Base-by-base conservation (phyloP, 2,113 vertebrate species). In the Charina bottae region DNA sequence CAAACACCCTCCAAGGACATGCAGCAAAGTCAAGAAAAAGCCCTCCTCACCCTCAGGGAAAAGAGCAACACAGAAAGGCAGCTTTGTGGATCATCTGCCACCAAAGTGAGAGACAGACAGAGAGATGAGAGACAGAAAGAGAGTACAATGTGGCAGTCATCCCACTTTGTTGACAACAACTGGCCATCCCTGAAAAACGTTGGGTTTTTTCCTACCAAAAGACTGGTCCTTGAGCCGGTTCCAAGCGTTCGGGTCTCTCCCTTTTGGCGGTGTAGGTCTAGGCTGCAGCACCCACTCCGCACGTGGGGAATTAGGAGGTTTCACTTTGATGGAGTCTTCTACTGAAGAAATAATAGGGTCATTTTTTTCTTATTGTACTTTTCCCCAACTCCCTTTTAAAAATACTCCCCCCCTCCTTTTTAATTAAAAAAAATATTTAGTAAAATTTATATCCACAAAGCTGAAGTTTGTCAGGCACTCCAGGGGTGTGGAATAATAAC, bases 271-370 rank as follows among this genome's bases (percentile, higher is more conserved):
- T 83, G 64, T 90, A 90, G 92, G 55, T 42, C 88, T 68, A 90
- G 92, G 88, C 83, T 86, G 92, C 37, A 49, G 83, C 83, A 86
- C 89, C 89, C 89, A 88, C n/a, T 89, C 85, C 23, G 85, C 85
- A 62, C 89, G 85, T 2, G 89, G 92, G 89, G 64, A 88, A 89
- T 92, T 89, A 26, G 91, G 58, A 83, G 92, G 64, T 87, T 90
- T 93, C 60, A 49, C 55, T 83, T 92, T 89, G 91, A 89, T 89
- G 87, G 87, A 37, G 87, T 92, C 87, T 89, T 92, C 91, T 89
- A 89, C 72, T 89, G 28, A 85, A 92, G 87, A 92, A 89, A 92
- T 64, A 92, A 92, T 21, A 92, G n/a, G 87, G 87, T 92, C 87
- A 92, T 49, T 85, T 89, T 92, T 58, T 37, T 55, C 46, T 88